phyloP scores from a whole-genome alignment of 2,113 vertebrate genomes.

The Mastomys coucha region DNA sequence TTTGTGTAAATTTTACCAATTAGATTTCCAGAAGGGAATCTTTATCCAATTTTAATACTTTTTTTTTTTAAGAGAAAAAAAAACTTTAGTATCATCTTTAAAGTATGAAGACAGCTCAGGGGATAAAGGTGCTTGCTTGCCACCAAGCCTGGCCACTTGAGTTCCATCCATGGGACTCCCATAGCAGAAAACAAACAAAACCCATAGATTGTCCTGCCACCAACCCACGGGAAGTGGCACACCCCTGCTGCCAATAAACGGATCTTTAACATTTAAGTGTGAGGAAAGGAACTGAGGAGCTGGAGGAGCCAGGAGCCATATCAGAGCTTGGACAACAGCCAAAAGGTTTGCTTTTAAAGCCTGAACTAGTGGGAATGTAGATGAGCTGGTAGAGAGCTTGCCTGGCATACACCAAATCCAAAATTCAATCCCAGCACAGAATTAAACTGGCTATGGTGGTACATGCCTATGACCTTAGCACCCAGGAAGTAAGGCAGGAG shows the following conservation, averaged over 20 bases:
- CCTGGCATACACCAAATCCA: not conserved
- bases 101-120: not conserved
- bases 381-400: not conserved
- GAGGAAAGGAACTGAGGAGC: not conserved
- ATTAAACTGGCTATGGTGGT: not conserved
- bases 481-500: not conserved
- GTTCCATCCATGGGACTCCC: not conserved
- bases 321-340: not conserved
- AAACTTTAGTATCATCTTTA: not conserved
- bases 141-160: not conserved
- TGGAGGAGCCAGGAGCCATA: not conserved
- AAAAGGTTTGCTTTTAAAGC: not conserved
- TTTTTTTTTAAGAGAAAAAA: not conserved
- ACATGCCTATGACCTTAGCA: no score
- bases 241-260: not conserved
- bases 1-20: slow-evolving; percentile 21
- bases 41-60: slow-evolving; percentile 34
- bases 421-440: not conserved
- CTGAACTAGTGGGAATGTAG: no score
- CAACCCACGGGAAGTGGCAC: not conserved
- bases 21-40: slow-evolving; percentile 1
- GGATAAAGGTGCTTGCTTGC: not conserved
- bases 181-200: not conserved
- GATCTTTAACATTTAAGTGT: no score
- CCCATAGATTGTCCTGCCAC: not conserved